Evolutionary conservation across 2,797 vertebrate genomes (phyloP), one percentile per base, ranked within the genome.

Genomic region (Acrocephalus scirpaceus): DNA sequence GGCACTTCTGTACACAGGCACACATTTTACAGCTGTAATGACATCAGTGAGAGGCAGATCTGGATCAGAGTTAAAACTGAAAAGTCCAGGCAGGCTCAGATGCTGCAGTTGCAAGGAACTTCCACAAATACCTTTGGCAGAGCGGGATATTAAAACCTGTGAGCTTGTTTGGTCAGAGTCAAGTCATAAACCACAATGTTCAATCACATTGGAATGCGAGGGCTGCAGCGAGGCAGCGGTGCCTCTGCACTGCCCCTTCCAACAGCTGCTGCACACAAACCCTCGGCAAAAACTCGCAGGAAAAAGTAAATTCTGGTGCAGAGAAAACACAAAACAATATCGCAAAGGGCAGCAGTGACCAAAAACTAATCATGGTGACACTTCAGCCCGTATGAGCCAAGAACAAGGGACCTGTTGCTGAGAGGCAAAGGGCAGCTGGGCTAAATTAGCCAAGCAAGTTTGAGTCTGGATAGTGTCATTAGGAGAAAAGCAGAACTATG

Each of bases 381-480:
- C 92, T 82, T 84, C 32, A 60, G 92, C 79, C 9, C n/a, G 23
- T 23, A 86, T 19, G 93, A 85, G 81, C 18, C 0, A 61, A 87
- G 86, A 95, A 96, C 81, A 96, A 96, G 79, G 92, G 97, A 97
- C 97, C 88, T 96, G 96, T 97, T 98, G 96, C 92, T 93, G 96
- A 96, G 97, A 95, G 67, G 95, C 94, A 22, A 90, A 96, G 95
- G 94, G 94, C 98, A 98, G 98, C 98, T 98, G 98, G 98, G 97
- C 97, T 98, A 97, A 97, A 98, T 98, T 98, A 98, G 97, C 92
- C 16, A 71, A 95, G 96, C 96, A 97, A 96, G 97, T 93, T 84
- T 57, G 92, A 96, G 98, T 98, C 98, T 98, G 98, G 98, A 98
- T 96, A 98, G 97, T 97, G 97, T 98, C 98, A 98, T 98, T 98